Evolutionary conservation across 2,113 vertebrate genomes (phyloP).

Genomic region (Pithys albifrons): DNA sequence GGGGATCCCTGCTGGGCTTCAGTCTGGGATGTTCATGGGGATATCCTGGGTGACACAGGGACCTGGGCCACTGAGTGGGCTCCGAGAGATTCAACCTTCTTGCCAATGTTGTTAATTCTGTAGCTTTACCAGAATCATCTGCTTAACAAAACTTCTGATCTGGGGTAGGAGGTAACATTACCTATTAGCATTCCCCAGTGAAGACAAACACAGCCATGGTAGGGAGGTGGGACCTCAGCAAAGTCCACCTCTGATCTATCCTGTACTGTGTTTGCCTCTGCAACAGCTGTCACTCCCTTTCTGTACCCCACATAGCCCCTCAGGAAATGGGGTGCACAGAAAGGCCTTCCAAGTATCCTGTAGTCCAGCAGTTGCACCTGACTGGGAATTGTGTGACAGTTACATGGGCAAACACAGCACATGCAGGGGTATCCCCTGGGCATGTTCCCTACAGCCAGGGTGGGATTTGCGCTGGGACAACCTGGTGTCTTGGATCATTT

Average conservation of each 20-base stretch:
- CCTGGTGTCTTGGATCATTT: background rate
- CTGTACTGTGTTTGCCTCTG: background rate
- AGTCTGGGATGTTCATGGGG: background rate
- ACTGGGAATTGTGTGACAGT: accelerated
- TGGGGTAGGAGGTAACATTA: background rate
- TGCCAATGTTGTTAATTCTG: background rate
- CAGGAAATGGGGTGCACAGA: background rate
- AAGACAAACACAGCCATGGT: background rate
- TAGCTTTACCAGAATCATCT: background rate
- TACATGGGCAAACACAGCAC: background rate
- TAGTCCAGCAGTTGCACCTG: background rate
- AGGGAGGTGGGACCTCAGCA: background rate
- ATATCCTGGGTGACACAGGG: background rate
- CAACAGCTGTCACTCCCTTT: background rate
- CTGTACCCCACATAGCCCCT: background rate
- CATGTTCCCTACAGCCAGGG: background rate
- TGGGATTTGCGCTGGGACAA: background rate
- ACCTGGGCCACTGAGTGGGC: background rate
- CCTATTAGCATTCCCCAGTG: background rate
- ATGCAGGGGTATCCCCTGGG: accelerated
- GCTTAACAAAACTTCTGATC: background rate
- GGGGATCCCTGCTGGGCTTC: background rate
- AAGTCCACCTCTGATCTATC: background rate
- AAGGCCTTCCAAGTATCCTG: background rate
- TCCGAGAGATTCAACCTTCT: background rate